These are phyloP conservation scores for Struthidea cinerea DNA, from an alignment of 2,113 vertebrate genomes.

Conservation along the genomic window DNA sequence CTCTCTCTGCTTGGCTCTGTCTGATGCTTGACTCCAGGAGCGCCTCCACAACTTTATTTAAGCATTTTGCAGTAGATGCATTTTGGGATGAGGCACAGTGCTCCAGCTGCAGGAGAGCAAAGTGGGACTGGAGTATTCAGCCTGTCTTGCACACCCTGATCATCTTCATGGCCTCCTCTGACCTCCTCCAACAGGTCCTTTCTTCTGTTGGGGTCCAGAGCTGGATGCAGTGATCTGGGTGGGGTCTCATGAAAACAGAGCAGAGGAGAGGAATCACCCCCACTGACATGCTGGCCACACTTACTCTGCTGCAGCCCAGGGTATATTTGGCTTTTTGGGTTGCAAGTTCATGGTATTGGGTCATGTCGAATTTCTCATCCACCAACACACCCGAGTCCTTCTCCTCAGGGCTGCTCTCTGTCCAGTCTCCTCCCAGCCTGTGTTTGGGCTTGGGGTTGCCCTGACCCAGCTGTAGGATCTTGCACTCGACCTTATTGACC, in stretches of 20 bases:
- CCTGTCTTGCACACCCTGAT: no score
- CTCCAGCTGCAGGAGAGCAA: rapidly evolving
- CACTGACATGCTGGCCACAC: not conserved
- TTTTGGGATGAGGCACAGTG: not conserved
- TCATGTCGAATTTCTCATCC: not conserved
- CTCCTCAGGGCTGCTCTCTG: not conserved
- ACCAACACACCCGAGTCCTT: not conserved
- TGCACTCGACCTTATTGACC: rapidly evolving
- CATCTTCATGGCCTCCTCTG: not conserved
- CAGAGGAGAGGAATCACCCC: not conserved
- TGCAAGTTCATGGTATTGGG: not conserved
- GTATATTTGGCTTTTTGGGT: not conserved
- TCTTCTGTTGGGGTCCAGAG: not conserved
- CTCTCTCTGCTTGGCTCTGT: not conserved
- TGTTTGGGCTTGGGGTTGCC: not conserved
- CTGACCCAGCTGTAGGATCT: not conserved
- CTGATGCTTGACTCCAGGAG: not conserved
- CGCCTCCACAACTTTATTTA: not conserved
- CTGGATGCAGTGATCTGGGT: not conserved
- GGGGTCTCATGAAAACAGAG: not conserved
- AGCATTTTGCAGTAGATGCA: not conserved
- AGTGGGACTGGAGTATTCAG: not conserved
- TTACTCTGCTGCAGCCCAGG: not conserved
- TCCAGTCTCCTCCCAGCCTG: not conserved
- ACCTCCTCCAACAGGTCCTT: not conserved